phyloP scores from a whole-genome alignment of 2,113 vertebrate species.

The Sebastes schlegelii region DNA sequence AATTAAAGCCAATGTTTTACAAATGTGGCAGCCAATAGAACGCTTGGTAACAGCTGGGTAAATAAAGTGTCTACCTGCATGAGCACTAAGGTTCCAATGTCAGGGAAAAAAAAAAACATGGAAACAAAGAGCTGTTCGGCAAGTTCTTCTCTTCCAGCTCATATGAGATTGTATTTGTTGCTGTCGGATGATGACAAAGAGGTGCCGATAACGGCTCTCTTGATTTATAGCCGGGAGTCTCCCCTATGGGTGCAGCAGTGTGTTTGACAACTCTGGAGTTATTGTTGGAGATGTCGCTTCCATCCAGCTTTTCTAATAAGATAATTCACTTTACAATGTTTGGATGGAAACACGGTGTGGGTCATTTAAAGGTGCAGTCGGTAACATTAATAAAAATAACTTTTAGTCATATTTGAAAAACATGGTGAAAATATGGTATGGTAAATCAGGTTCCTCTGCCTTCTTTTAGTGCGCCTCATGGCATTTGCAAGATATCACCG shows the following conservation, averaged over 20 bases:
- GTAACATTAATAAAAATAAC: too few species aligned
- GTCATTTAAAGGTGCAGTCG: neutral
- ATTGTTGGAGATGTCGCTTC: neutral
- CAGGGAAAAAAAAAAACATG: neutral
- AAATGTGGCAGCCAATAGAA: neutral
- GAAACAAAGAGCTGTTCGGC: neutral
- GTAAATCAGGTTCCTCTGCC: too few species aligned
- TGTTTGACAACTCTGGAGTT: neutral
- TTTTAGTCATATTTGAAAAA: too few species aligned
- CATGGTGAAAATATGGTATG: too few species aligned
- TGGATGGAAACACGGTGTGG: neutral
- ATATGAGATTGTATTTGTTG: neutral
- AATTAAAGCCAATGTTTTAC: neutral
- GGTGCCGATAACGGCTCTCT: too few species aligned
- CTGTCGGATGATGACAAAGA: neutral
- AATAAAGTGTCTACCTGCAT: neutral
- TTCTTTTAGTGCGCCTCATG: too few species aligned
- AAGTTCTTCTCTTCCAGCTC: neutral
- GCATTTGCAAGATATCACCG: too few species aligned
- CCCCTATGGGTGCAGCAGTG: neutral
- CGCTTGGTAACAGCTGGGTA: neutral
- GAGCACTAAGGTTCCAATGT: neutral
- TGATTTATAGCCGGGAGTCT: neutral
- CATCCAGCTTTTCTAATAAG: neutral
- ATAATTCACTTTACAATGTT: neutral